Base-by-base conservation (phyloP, 1,140 invertebrate genomes). In the Drosophila albomicans region DNA sequence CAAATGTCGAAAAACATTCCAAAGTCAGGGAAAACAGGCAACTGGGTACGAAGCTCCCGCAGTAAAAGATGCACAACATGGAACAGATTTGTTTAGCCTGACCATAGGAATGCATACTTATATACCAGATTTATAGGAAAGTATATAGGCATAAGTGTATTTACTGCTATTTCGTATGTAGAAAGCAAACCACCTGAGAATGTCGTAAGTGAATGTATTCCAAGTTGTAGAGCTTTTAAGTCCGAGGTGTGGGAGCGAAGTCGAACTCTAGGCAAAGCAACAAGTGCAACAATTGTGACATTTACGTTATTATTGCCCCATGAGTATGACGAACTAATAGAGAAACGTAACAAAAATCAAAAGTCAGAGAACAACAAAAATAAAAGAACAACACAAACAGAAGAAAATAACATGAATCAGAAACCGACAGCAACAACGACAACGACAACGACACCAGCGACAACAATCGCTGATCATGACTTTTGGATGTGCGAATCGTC, bases 121-220 rank as follows among this genome's bases (percentile, higher is more conserved):
- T 67, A 58, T 38, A 38, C 16, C 10, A 10, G 6, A 54, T 35
- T 30, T 54, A 38, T 3, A 35, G 4, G n/a, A 13, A 46, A 15
- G 13, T 16, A 49, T 59, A 28, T 59, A 59, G 15, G 13, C 15
- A 3, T 4, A n/a, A 3, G 11, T 3, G 11, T 43, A 57, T 25
- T 15, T 51, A 32, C 51, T 51, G 20, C 51, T 35, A 57, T 2
- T 49, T 57, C 52, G n/a, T 38, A 48, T 58, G 28, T 52, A 68
- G 48, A 56, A 48, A 16, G 56, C 43, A 87, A 87, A 87, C 84
- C 82, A 87, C 80, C 82, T 87, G 82, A 78, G 82, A 88, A 87
- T 87, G 85, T 41, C 73, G 62, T 58, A 65, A 70, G 58, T 38
- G 43, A 56, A 74, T 54, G 51, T 54, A 54, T 32, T 54, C 25